Conservation (phyloP, 2,797 vertebrate species). For the Cirrhinus molitorella region DNA sequence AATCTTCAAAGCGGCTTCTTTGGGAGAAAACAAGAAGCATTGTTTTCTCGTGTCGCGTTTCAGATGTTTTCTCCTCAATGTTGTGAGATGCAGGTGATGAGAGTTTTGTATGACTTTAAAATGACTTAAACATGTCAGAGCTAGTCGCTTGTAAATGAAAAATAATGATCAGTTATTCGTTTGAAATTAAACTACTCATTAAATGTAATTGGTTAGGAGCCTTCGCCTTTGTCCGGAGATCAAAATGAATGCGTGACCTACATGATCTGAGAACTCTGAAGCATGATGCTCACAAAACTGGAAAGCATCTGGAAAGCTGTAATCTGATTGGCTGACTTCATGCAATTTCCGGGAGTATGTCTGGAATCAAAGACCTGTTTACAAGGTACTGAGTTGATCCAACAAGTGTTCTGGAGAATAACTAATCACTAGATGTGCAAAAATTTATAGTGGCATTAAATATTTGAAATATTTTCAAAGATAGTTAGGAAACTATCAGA, state of each 20-base stretch:
- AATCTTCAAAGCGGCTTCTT: constrained; percentile 35
- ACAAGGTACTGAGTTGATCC: constrained; percentile 9
- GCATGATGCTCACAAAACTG: constrained; percentile 3
- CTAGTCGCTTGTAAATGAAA: not conserved
- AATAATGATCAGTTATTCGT: constrained; percentile 35
- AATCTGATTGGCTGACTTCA: not conserved
- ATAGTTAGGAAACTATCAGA: too few species aligned
- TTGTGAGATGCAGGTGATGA: not conserved
- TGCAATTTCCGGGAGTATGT: not conserved
- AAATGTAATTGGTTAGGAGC: constrained; percentile 19
- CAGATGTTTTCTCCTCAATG: constrained; percentile 7
- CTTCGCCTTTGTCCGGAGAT: constrained; percentile 1
- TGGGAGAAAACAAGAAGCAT: constrained; percentile 18
- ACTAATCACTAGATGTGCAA: not conserved
- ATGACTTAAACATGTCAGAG: not conserved
- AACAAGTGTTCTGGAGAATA: not conserved
- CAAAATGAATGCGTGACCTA: not conserved
- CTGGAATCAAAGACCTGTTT: not conserved
- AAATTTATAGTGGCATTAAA: not conserved
- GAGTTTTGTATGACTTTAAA: not conserved
- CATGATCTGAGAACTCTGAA: constrained; percentile 18
- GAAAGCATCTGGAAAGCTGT: constrained; percentile 18
- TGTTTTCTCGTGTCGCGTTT: constrained; percentile 1
- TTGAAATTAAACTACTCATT: constrained; percentile 37
- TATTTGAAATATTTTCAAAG: not conserved